Evolutionary conservation across 2,888 invertebrate genomes (phyloP), one percentile per base, ranked within the genome.

Genomic region (Nomada hirtipes): DNA sequence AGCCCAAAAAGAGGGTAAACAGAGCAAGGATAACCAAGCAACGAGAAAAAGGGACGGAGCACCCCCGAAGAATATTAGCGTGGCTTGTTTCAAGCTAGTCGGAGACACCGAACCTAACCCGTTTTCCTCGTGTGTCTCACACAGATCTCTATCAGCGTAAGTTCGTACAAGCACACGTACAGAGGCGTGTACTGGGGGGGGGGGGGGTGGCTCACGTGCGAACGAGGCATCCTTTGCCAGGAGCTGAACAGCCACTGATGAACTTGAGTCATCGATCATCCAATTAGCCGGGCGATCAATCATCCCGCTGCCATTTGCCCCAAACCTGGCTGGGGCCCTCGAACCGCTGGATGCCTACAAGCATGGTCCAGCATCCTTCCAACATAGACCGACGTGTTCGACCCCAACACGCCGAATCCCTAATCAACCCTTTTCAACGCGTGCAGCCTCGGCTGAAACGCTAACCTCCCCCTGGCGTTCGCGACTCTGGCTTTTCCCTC

Each of bases 261-360:
- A 92, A 91, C 91, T 92, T 89, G 92, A 92, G 94, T 95, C 96
- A 96, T 97, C 96, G 95, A 96, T 97, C 97, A 96, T 95, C 95
- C 96, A 96, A 96, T 97, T 96, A 96, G 95, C 94, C 88, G 91
- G 91, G 93, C 95, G 96, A 96, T 96, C 96, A 96, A 96, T 97
- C 96, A 96, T 96, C 95, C 94, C 82, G 92, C 94, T 94, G 94
- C 94, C 94, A 94, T 94, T 94, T 94, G 93, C 94, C 94, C 92
- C 89, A 87, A 89, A 89, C 89, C 86, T 87, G 65, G 80, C 71
- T 82, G 77, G 74, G 76, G 84, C 85, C 83, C 84, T 85, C 82
- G 80, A 79, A 79, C 83, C 84, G 83, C 79, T 75, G 86, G 83
- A 82, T 86, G 83, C 86, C 82, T 78, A 82, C 85, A 82, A 88